Base-by-base conservation (phyloP, 2,888 invertebrate genomes). In the Drosophila picticornis region DNA sequence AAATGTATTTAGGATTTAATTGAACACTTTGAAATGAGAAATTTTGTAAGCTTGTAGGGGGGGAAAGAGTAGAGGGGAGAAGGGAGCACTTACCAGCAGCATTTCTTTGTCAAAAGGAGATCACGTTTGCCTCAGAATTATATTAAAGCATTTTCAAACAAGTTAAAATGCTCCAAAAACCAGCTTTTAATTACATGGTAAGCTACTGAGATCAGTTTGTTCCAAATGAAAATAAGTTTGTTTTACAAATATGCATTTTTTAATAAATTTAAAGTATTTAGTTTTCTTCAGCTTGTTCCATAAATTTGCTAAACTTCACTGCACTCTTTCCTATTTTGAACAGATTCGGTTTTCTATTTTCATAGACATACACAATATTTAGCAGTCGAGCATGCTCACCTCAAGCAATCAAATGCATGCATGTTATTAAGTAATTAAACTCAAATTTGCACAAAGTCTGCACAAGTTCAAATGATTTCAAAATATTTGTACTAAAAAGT, bases 1-100 rank as follows among this genome's bases (percentile, higher is more conserved):
- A 62, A 70, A 34, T 53, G 29, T 43, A 58, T 50, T 32, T 63
- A 13, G 11, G 6, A 29, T 51, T 16, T 10, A 51, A 60, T 57
- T 31, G 11, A 31, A 16, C 31, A 36, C 19, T 27, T 59, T 46
- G 9, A 25, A 16, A 25, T 25, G 25, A 9, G 16, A 25, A 16
- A 46, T 9, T 46, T 25, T 25, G 4, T 46, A 16, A 46, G 16
- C 16, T 46, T 25, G 4, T 16, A n/a, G n/a, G n/a, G n/a, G n/a
- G n/a, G n/a, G n/a, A n/a, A n/a, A n/a, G n/a, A n/a, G 3, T 25
- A 16, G 16, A 25, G 9, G 16, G 4, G 4, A 13, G 4, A 46
- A 25, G 16, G 22, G 2, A 25, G 7, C 13, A 25, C 7, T 46
- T 16, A 22, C 22, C 7, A 46, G 16, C 22, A 16, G 16, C 7